Evolutionary conservation across 64 coral and sea anemone genomes (phyloP).

Genomic region (Astreopora myriophthalma): DNA sequence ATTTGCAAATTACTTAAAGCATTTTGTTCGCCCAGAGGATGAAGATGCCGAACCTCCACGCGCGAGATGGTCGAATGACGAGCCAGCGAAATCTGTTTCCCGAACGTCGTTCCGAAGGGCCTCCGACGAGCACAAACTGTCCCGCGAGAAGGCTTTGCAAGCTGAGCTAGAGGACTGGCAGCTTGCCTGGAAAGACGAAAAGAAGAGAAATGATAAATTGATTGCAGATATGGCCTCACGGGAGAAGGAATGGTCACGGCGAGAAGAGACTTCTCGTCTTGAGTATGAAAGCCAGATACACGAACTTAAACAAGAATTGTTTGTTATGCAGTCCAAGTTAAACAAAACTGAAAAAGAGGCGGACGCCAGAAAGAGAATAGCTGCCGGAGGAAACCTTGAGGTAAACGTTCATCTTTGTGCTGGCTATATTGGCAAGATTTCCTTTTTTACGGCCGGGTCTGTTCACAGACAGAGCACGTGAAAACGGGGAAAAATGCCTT

Average conservation of each 20-base stretch:
- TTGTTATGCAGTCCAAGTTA: slow-evolving; percentile 72
- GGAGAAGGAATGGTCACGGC: slow-evolving; percentile 84
- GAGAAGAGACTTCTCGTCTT: slow-evolving; percentile 72
- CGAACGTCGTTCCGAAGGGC: slow-evolving; percentile 48
- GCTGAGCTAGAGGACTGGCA: slow-evolving; percentile 92
- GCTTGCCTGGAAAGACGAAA: slow-evolving; percentile 88
- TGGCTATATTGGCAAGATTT: no score
- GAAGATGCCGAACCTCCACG: slow-evolving; percentile 30
- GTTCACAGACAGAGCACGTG: no score
- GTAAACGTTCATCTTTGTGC: background rate
- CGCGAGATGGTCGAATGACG: slow-evolving; percentile 77
- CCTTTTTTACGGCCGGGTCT: no score
- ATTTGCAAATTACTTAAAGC: slow-evolving; percentile 94
- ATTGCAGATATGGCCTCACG: slow-evolving; percentile 76
- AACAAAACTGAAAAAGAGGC: slow-evolving; percentile 76
- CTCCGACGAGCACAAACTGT: slow-evolving; percentile 61
- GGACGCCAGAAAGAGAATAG: slow-evolving; percentile 76
- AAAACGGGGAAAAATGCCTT: no score
- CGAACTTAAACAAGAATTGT: slow-evolving; percentile 94
- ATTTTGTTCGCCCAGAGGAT: slow-evolving; percentile 70
- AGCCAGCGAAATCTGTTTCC: slow-evolving; percentile 67
- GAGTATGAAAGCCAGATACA: slow-evolving; percentile 92
- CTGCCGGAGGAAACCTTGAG: slow-evolving; percentile 78
- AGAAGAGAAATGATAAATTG: slow-evolving; percentile 87
- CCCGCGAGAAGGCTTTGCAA: slow-evolving; percentile 79